Conservation (phyloP, 2,888 invertebrate species). For the Epistrophella euchroma region DNA sequence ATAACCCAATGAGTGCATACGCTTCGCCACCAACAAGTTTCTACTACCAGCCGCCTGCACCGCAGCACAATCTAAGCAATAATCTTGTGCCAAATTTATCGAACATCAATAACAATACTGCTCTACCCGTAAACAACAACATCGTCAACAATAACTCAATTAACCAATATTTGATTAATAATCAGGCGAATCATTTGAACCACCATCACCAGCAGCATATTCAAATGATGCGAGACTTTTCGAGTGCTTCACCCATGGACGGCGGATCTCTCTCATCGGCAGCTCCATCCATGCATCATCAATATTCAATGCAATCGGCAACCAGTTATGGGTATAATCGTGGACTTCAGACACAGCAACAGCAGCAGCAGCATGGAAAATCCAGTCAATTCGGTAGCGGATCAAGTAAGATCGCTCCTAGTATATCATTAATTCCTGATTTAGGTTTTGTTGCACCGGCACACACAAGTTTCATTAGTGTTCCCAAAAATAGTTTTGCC, state of each 20-base stretch:
- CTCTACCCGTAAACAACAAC: constrained; percentile 64
- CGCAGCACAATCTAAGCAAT: constrained; percentile 77
- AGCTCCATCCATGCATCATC: constrained; percentile 71
- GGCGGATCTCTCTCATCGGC: constrained; percentile 54
- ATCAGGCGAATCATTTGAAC: constrained; percentile 63
- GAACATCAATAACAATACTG: constrained; percentile 61
- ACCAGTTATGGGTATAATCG: constrained; percentile 75
- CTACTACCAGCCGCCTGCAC: constrained; percentile 48
- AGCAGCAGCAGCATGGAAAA: constrained; percentile 63
- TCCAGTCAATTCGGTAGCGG: constrained; percentile 78
- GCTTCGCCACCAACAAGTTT: constrained; percentile 71
- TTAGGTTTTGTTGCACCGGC: constrained; percentile 85
- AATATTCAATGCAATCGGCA: constrained; percentile 63
- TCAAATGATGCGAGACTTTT: constrained; percentile 82
- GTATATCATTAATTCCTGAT: constrained; percentile 85
- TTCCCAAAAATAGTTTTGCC: constrained; percentile 81
- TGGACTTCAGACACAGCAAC: constrained; percentile 22
- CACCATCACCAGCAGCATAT: constrained; percentile 79
- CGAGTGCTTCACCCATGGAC: constrained; percentile 78
- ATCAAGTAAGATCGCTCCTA: constrained; percentile 82
- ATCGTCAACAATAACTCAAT: constrained; percentile 76
- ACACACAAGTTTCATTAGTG: constrained; percentile 82
- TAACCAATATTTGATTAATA: constrained; percentile 69
- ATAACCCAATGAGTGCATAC: constrained; percentile 81
- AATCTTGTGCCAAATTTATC: constrained; percentile 78